Evolutionary conservation across 2,888 invertebrate genomes (phyloP).

Genomic region (Galeopsomyia nigrocyanea): DNA sequence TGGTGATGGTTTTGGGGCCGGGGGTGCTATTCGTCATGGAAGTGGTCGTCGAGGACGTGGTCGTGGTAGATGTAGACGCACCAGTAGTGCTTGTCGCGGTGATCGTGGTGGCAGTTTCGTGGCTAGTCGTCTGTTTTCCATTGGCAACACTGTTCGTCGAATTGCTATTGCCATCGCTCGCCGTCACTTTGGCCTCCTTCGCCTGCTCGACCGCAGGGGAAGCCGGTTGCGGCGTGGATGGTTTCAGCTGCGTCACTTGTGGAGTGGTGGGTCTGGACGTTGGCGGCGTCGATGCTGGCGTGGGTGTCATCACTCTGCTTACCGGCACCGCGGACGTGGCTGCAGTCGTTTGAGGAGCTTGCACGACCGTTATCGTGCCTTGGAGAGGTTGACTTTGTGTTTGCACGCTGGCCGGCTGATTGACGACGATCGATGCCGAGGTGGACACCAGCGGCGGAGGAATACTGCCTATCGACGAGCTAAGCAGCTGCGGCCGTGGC

Average conservation of each 20-base stretch:
- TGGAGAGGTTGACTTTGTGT: not conserved
- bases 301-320: slow-evolving; percentile 64
- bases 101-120: slow-evolving; percentile 29
- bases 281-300: slow-evolving; percentile 65
- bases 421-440: slow-evolving; percentile 59
- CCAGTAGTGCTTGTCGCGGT: slow-evolving; percentile 1
- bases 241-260: slow-evolving; percentile 48
- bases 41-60: not conserved
- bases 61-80: not conserved
- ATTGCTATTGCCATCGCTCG: slow-evolving; percentile 35
- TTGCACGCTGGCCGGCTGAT: slow-evolving; percentile 60
- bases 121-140: slow-evolving; percentile 54
- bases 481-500: slow-evolving; percentile 71
- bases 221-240: slow-evolving; percentile 44
- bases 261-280: slow-evolving; percentile 71
- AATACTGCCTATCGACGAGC: slow-evolving; percentile 69
- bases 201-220: slow-evolving; percentile 9
- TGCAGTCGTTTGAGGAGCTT: slow-evolving; percentile 60
- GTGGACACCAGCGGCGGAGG: slow-evolving; percentile 68
- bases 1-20: slow-evolving; percentile 64
- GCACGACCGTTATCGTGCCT: slow-evolving; percentile 51
- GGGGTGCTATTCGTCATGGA: slow-evolving; percentile 17
- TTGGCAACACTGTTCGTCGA: not conserved
- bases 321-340: slow-evolving; percentile 61
- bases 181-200: slow-evolving; percentile 57